Evolutionary conservation across 1,140 invertebrate genomes (phyloP), one percentile per base, ranked within the genome.

Genomic region (Meloidogyne hapla): DNA sequence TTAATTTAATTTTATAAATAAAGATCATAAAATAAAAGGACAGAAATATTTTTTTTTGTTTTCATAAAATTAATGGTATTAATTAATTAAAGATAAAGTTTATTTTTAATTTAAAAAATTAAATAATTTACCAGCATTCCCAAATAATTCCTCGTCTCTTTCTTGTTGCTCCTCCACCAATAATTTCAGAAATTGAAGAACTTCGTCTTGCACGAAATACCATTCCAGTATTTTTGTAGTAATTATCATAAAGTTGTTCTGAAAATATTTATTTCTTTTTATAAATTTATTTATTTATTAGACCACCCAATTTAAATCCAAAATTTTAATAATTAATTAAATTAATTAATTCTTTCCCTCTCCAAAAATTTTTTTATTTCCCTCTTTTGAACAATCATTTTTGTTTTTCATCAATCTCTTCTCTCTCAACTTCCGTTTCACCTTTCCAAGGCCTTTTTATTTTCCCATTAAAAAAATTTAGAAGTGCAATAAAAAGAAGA

Each of bases 111-210:
- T 33, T 33, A 6, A 33, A 33, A 33, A 18, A 48, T 48, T 18
- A 48, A 48, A 15, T 56, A 5, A 56, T n/a, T 56, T 56, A 56
- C 48, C 48, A 73, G 71, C 71, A 73, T 40, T 73, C 71, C 71
- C 71, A 73, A 23, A 73, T 73, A 40, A 73, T 73, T 61, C 71
- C 71, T 61, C 71, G 56, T 63, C 71, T 56, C 25, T 21, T 73
- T 13, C 71, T 42, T 64, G 56, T 26, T 21, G 56, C 18, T 38
- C 25, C 48, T 23, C 71, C 71, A 15, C 38, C 70, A 45, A 70
- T 9, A 23, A 70, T 13, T 25, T 70, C 45, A n/a, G 69, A 42
- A 28, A 45, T 45, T 9, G 69, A 28, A 4, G 71, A 40, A 21
- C 28, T n/a, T n/a, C 71, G 71, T 13, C 71, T 42, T 40, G 56